Conservation (phyloP, 2,888 invertebrate species). For the Dynastes grantii region DNA sequence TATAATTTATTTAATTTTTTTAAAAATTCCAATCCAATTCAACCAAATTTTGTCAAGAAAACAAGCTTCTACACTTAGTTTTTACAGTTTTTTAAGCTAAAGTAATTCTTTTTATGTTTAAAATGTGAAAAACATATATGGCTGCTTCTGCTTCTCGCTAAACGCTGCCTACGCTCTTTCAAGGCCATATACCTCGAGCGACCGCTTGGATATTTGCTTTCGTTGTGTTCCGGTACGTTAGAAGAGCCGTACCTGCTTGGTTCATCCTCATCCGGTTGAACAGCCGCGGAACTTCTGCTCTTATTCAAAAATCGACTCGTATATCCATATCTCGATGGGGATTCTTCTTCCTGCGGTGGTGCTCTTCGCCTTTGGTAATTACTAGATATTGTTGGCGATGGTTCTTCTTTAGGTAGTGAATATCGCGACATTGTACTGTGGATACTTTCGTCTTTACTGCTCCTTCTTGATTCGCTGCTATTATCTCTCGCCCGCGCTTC, state of each 20-base stretch:
- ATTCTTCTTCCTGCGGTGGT: conserved; percentile 73
- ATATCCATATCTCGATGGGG: conserved; percentile 76
- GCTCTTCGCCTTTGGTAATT: conserved; percentile 72
- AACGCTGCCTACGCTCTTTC: conserved; percentile 89
- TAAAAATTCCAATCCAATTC: no score
- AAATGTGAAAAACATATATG: conserved; percentile 68
- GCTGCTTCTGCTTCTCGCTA: conserved; percentile 92
- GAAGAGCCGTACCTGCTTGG: conserved; percentile 61
- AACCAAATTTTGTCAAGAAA: no score
- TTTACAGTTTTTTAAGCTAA: no score
- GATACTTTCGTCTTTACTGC: conserved; percentile 70
- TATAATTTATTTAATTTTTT: no score
- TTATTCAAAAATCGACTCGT: conserved; percentile 89
- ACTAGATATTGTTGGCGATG: conserved; percentile 60
- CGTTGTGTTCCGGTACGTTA: conserved; percentile 71
- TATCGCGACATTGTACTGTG: conserved; percentile 61
- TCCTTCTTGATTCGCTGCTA: conserved; percentile 69
- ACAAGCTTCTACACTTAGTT: no score
- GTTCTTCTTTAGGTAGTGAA: conserved; percentile 68
- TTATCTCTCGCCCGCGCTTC: conserved; percentile 85
- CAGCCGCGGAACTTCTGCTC: conserved; percentile 83
- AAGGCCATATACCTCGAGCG: conserved; percentile 88
- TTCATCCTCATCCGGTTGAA: conserved; percentile 79
- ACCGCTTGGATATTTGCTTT: conserved; percentile 81
- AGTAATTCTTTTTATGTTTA: no score